phyloP scores from a whole-genome alignment of 2,113 vertebrate genomes.

The Pao palembangensis region DNA sequence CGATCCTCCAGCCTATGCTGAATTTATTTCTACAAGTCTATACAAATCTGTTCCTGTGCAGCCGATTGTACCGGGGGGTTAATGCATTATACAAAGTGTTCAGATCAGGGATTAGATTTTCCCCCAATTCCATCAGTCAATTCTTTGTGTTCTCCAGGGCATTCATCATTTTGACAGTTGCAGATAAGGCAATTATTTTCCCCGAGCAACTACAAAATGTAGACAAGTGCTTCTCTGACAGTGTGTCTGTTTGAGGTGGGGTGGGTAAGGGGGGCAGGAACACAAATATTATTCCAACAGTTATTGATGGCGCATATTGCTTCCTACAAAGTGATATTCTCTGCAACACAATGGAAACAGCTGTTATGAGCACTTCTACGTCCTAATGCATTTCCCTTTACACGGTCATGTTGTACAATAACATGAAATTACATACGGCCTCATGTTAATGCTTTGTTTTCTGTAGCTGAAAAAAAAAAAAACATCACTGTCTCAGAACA shows the following conservation, averaged over 20 bases:
- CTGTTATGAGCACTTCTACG: conserved; percentile 55
- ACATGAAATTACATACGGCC: conserved; percentile 8
- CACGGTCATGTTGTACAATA: background rate
- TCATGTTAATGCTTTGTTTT: conserved; percentile 25
- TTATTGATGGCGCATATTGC: conserved; percentile 56
- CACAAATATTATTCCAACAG: conserved; percentile 67
- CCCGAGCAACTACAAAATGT: conserved; percentile 75
- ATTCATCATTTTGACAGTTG: conserved; percentile 81
- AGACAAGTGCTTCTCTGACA: conserved; percentile 75
- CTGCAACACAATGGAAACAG: conserved; percentile 66
- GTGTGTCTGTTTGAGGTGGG: conserved; percentile 69
- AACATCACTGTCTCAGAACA: background rate
- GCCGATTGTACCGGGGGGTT: conserved; percentile 65
- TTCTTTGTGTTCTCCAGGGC: conserved; percentile 70
- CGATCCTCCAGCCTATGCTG: conserved; percentile 59
- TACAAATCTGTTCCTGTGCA: conserved; percentile 69
- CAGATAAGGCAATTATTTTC: conserved; percentile 81
- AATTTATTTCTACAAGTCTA: conserved; percentile 64
- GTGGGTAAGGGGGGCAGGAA: conserved; percentile 4
- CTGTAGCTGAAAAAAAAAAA: conserved; percentile 8
- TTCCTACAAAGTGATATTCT: conserved; percentile 48
- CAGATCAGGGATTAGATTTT: conserved; percentile 73
- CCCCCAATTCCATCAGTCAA: conserved; percentile 76
- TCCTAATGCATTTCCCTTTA: conserved; percentile 39
- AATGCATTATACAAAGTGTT: conserved; percentile 76